Percentiles rank a stretch among this genome's conserved stretches.
Evolutionary conservation across 2,888 invertebrate genomes (phyloP).

Genomic region (Orthosia gracilis): DNA sequence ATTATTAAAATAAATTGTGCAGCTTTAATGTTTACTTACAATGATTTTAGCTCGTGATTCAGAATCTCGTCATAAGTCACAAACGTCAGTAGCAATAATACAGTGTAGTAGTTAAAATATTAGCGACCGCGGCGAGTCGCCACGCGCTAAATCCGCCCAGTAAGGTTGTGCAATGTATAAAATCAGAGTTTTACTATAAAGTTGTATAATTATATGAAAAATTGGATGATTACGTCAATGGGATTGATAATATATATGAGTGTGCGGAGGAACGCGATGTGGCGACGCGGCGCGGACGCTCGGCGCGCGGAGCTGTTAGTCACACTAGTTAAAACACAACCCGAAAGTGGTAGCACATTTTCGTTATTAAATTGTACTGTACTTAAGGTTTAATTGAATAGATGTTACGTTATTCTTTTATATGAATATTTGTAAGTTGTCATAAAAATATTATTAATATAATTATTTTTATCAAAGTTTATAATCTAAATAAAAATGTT

Average conservation of each 20-base stretch:
- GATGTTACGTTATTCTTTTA: conserved; percentile 91
- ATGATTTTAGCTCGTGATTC: conserved; percentile 91
- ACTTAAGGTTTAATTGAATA: conserved; percentile 89
- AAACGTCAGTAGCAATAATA: conserved; percentile 90
- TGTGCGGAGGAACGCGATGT: conserved; percentile 44
- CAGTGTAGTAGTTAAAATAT: conserved; percentile 83
- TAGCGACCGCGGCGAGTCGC: conserved; percentile 74
- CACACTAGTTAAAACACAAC: conserved; percentile 89
- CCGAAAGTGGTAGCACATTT: conserved; percentile 90
- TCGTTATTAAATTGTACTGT: conserved; percentile 87
- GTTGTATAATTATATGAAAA: conserved; percentile 69
- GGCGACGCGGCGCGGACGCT: conserved; percentile 56
- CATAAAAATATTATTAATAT: conserved; percentile 91
- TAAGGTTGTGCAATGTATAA: conserved; percentile 82
- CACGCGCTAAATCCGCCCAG: conserved; percentile 69
- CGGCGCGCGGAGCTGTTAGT: conserved; percentile 80
- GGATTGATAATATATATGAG: conserved; percentile 66
- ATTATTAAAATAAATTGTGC: conserved; percentile 89
- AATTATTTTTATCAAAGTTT: conserved; percentile 92
- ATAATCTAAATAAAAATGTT: conserved; percentile 92
- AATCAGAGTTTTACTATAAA: conserved; percentile 74
- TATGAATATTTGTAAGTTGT: conserved; percentile 91
- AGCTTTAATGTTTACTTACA: conserved; percentile 91
- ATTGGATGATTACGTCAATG: conserved; percentile 61
- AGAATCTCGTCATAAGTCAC: conserved; percentile 91